These are phyloP conservation scores for Setipinna tenuifilis DNA, from an alignment of 2,797 vertebrate species.

Conservation along the genomic window DNA sequence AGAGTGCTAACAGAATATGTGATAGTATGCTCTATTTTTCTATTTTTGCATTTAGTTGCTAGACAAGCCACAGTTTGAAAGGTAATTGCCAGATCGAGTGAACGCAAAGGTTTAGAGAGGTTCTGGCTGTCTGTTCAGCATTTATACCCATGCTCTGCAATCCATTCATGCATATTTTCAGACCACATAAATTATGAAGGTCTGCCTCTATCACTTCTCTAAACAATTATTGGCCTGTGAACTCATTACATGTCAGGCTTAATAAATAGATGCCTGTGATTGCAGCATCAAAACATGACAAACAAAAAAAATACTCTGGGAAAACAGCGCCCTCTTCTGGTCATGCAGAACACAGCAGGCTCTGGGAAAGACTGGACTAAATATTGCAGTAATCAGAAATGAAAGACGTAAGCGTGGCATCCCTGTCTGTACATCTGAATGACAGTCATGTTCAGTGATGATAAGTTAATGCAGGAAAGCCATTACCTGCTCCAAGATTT, in stretches of 20 bases:
- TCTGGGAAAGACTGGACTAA: not conserved
- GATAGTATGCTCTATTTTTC: not conserved
- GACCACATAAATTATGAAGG: not conserved
- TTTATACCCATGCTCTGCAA: not conserved
- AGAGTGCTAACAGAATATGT: not conserved
- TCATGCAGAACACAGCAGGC: not conserved
- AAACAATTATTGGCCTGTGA: conserved; percentile 21
- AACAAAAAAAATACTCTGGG: not conserved
- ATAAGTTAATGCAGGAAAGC: not conserved
- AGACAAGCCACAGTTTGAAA: not conserved
- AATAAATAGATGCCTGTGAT: conserved; percentile 30
- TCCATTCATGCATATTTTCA: not conserved
- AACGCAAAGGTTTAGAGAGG: not conserved
- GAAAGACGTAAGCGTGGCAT: not conserved
- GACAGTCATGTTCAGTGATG: not conserved
- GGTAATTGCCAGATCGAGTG: not conserved
- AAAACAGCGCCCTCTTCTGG: conserved; percentile 15
- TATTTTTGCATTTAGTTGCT: not conserved
- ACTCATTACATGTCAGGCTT: not conserved
- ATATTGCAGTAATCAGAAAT: not conserved
- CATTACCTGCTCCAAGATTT: conserved; percentile 33
- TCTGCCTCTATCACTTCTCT: not conserved
- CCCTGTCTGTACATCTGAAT: not conserved
- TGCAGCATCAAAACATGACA: not conserved
- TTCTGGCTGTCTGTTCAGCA: not conserved